Conservation (phyloP, 2,888 invertebrate species). For the Philereme transversata region DNA sequence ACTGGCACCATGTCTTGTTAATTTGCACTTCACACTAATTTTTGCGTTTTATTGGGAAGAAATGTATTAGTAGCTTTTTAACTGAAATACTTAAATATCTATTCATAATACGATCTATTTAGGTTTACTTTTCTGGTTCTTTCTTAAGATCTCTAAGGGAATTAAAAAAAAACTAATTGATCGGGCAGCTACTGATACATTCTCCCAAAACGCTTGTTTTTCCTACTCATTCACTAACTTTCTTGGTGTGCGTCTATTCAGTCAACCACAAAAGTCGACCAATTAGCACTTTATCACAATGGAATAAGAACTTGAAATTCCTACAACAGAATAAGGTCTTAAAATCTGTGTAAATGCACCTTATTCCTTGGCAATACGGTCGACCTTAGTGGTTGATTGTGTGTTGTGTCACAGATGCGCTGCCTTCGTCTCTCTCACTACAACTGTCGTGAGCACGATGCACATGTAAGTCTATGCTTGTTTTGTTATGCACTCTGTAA, state of each 20-base stretch:
- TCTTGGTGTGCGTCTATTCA: constrained; percentile 23
- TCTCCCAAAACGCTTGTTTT: constrained; percentile 12
- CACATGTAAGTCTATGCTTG: constrained; percentile 64
- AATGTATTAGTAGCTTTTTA: constrained; percentile 2
- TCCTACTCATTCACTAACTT: constrained; percentile 23
- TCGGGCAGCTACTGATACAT: constrained; percentile 1
- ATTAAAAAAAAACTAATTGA: neutral
- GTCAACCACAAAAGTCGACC: constrained; percentile 22
- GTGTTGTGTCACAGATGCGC: constrained; percentile 66
- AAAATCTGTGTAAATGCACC: neutral
- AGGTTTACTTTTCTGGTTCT: too few species aligned
- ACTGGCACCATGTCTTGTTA: constrained; percentile 6
- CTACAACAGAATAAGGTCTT: too few species aligned
- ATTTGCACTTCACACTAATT: constrained; percentile 9
- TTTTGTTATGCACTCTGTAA: constrained; percentile 16
- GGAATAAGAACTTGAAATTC: neutral
- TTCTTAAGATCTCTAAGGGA: neutral
- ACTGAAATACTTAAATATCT: neutral
- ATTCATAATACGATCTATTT: too few species aligned
- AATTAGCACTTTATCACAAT: constrained; percentile 1
- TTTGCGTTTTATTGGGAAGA: constrained; percentile 3
- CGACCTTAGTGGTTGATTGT: constrained; percentile 30
- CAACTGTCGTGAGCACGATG: constrained; percentile 64
- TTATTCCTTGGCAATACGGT: constrained; percentile 15
- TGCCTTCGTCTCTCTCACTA: constrained; percentile 64